phyloP scores from a whole-genome alignment of 2,888 invertebrate genomes.

The Iphiclides podalirius region DNA sequence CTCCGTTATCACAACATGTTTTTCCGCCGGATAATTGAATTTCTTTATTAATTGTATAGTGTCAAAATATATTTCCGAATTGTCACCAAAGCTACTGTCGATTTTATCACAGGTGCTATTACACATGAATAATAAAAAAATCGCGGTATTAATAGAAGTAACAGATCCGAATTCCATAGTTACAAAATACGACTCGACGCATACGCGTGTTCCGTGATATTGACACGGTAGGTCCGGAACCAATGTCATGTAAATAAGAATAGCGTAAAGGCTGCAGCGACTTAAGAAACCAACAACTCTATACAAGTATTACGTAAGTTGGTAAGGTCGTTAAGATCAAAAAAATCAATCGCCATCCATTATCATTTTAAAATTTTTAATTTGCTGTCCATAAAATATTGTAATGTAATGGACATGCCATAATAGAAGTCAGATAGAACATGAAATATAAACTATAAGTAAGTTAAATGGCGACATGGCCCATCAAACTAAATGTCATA shows the following conservation, averaged over 20 bases:
- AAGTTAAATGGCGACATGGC: too few species aligned
- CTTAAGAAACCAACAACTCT: conserved; percentile 17
- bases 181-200: conserved; percentile 28
- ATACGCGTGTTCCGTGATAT: conserved; percentile 28
- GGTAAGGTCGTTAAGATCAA: not conserved
- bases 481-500: too few species aligned
- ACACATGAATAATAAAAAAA: conserved; percentile 31
- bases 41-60: conserved; percentile 55
- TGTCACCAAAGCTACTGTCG: conserved; percentile 33
- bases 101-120: conserved; percentile 22
- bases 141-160: conserved; percentile 27
- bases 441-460: too few species aligned
- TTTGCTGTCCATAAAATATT: too few species aligned
- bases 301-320: conserved; percentile 12
- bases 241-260: conserved; percentile 34
- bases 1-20: conserved; percentile 50
- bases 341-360: not conserved
- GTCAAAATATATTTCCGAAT: conserved; percentile 52
- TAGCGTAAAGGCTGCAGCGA: conserved; percentile 10
- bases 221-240: conserved; percentile 28
- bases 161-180: conserved; percentile 21
- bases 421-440: too few species aligned
- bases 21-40: conserved; percentile 48
- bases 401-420: too few species aligned
- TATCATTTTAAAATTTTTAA: too few species aligned